phyloP scores from a whole-genome alignment of 2,797 vertebrate genomes.

The Peromyscus nudipes region DNA sequence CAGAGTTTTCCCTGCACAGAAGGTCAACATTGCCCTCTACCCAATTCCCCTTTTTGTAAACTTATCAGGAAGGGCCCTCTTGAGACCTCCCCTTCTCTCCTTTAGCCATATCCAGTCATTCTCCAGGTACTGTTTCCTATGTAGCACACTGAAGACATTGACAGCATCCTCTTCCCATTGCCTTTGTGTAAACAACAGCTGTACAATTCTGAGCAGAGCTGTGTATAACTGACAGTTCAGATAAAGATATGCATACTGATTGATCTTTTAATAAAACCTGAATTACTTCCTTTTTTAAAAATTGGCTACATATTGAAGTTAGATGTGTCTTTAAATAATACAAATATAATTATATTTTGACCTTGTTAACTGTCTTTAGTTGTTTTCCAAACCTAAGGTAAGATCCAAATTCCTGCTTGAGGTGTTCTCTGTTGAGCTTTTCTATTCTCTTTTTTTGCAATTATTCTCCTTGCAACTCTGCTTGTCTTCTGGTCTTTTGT shows the following conservation, averaged over 20 bases:
- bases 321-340: neutral
- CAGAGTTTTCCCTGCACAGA: neutral
- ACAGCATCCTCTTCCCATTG: neutral
- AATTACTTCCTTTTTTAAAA: constrained; percentile 7
- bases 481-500: neutral
- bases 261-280: neutral
- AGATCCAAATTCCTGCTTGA: neutral
- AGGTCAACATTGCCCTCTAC: neutral
- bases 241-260: neutral
- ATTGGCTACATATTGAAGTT: neutral
- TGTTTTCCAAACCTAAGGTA: neutral
- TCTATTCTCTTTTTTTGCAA: neutral
- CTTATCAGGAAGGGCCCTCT: neutral
- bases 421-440: neutral
- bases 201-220: neutral
- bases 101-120: neutral
- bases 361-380: neutral
- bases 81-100: neutral
- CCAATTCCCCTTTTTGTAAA: neutral
- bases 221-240: neutral
- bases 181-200: neutral
- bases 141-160: neutral
- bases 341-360: neutral
- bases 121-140: neutral
- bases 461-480: neutral